Percentiles rank a stretch among this genome's conserved stretches.
These are phyloP conservation scores for Crax fasciolata DNA, from an alignment of 2,797 vertebrate genomes.

Conservation along the genomic window DNA sequence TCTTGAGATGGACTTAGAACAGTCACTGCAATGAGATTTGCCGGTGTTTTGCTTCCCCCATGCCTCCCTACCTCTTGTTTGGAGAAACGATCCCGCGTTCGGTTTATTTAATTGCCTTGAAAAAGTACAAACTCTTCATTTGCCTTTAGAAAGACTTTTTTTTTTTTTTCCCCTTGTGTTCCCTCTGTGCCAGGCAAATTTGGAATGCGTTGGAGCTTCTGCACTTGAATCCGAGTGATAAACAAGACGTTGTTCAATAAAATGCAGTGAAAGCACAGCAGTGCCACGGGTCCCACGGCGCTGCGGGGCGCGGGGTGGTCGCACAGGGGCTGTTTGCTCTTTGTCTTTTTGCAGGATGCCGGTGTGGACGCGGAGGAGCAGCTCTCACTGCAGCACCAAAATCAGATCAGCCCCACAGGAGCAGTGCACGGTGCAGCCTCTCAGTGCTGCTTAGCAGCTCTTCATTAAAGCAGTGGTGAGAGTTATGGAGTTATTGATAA, in stretches of 20 bases:
- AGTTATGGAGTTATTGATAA: not conserved
- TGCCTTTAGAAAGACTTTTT: not conserved
- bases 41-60: not conserved
- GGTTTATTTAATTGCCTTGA: slow-evolving; percentile 44
- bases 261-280: not conserved
- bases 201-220: not conserved
- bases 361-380: not conserved
- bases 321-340: rapidly evolving
- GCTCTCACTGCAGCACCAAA: not conserved
- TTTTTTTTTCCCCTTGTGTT: not conserved
- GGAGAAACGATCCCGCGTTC: not conserved
- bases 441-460: not conserved
- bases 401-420: not conserved
- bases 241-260: slow-evolving; percentile 31
- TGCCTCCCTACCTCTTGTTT: slow-evolving; percentile 36
- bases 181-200: slow-evolving; percentile 20
- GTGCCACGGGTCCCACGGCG: too few species aligned
- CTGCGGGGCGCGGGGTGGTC: not conserved
- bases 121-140: not conserved
- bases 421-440: not conserved
- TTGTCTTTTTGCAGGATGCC: rapidly evolving
- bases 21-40: slow-evolving; percentile 13
- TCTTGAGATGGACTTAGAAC: not conserved
- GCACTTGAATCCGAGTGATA: not conserved
- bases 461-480: not conserved